Percentiles rank a stretch among this genome's conserved stretches.
phyloP scores from a whole-genome alignment of 2,797 vertebrate species.

The Hyperoplus immaculatus region DNA sequence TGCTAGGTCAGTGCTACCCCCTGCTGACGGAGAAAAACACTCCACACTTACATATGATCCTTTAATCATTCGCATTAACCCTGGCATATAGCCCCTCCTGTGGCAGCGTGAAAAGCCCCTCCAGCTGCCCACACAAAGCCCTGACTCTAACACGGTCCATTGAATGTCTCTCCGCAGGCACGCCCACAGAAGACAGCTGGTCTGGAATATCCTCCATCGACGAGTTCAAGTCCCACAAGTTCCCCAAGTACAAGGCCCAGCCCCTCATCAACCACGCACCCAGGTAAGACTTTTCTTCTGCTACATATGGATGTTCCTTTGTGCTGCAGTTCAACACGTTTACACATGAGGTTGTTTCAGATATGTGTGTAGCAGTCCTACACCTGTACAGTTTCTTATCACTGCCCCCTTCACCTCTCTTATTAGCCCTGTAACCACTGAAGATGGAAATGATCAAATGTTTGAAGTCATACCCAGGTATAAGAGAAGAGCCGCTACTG shows the following conservation, averaged over 20 bases:
- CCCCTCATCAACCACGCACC: constrained; percentile 96
- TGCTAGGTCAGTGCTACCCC: constrained; percentile 84
- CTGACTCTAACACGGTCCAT: constrained; percentile 44
- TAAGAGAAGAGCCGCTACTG: constrained; percentile 21
- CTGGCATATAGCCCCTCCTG: constrained; percentile 55
- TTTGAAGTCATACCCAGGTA: constrained; percentile 69
- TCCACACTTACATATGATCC: constrained; percentile 34
- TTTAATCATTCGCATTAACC: constrained; percentile 62
- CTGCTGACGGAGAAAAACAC: constrained; percentile 60
- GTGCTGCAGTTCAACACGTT: neutral
- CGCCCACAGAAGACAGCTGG: constrained; percentile 95
- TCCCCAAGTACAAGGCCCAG: constrained; percentile 95
- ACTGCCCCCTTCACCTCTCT: constrained; percentile 34
- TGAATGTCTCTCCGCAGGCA: constrained; percentile 85
- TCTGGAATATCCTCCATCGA: constrained; percentile 94
- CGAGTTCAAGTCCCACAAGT: constrained; percentile 97
- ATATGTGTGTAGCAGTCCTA: neutral
- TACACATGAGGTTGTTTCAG: neutral
- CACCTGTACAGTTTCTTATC: constrained; percentile 17
- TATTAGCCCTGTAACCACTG: constrained; percentile 65
- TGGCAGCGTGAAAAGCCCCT: constrained; percentile 48
- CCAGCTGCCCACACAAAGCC: constrained; percentile 58
- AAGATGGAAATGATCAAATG: constrained; percentile 63
- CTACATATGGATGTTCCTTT: neutral
- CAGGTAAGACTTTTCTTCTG: constrained; percentile 83